A percentile compares a stretch with the other conserved stretches of the same genome.
Conservation (phyloP, 2,113 vertebrate species). For the Hippopotamus amphibius region DNA sequence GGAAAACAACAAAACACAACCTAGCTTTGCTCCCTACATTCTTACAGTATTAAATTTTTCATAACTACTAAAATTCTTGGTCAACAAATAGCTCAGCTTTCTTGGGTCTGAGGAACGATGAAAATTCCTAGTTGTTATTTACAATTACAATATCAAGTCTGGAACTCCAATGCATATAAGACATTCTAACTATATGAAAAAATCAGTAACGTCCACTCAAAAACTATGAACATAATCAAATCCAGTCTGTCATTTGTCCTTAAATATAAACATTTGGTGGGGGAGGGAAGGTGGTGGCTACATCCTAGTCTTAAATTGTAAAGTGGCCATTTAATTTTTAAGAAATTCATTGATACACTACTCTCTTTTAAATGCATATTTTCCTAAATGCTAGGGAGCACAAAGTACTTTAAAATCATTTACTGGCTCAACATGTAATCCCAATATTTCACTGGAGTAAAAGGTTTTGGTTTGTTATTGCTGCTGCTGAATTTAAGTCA, state of each 20-base stretch:
- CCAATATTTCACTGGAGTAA: not conserved
- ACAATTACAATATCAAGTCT: not conserved
- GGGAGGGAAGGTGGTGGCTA: not conserved
- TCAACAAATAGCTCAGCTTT: not conserved
- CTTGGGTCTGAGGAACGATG: not conserved
- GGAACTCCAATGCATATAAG: not conserved
- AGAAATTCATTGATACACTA: not conserved
- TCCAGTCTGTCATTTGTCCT: not conserved
- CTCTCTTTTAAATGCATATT: not conserved
- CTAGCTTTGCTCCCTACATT: not conserved
- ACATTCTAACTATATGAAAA: not conserved
- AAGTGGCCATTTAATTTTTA: not conserved
- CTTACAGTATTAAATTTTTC: not conserved
- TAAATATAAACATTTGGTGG: not conserved
- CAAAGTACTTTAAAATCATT: conserved; percentile 16
- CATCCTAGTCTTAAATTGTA: not conserved
- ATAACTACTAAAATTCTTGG: not conserved
- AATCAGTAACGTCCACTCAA: not conserved
- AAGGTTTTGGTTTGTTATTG: conserved; percentile 26
- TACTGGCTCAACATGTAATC: not conserved
- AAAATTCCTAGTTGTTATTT: not conserved
- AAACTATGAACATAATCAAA: not conserved
- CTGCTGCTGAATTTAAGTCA: not conserved
- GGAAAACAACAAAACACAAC: not conserved
- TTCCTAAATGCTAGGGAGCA: not conserved